Evolutionary conservation across 2,113 vertebrate species (phyloP).

Genomic region (Chelonoidis abingdonii): DNA sequence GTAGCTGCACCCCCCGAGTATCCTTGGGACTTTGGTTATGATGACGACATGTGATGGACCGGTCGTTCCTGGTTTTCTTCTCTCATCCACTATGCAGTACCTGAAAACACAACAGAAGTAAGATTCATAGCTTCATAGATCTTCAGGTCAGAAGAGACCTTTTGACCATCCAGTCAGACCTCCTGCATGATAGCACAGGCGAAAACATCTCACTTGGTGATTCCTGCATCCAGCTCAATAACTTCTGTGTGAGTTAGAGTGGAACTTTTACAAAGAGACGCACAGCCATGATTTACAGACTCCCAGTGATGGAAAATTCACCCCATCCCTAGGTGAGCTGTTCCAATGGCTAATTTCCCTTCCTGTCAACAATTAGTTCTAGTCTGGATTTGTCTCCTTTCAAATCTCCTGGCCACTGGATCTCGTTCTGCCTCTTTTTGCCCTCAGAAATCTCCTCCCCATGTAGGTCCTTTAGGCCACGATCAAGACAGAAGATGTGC

Average conservation of each 20-base stretch:
- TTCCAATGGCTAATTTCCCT: background rate
- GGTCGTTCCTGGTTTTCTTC: background rate
- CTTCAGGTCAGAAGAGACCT: background rate
- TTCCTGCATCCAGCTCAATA: background rate
- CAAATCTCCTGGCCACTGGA: background rate
- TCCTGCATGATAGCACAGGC: background rate
- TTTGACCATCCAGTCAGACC: background rate
- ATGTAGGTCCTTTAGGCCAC: background rate
- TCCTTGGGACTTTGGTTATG: conserved; percentile 48
- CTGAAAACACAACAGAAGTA: background rate
- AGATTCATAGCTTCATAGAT: background rate
- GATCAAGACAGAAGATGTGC: background rate
- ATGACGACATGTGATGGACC: background rate
- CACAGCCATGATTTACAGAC: background rate
- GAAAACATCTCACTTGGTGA: background rate
- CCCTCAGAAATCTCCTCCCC: background rate
- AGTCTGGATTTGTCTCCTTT: background rate
- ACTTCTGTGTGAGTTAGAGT: background rate
- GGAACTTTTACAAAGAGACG: background rate
- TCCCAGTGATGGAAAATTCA: background rate
- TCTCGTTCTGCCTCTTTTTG: background rate
- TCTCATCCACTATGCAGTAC: conserved; percentile 2
- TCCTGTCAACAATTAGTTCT: background rate
- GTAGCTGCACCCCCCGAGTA: conserved; percentile 62
- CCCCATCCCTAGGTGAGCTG: background rate